Evolutionary conservation across 2,888 invertebrate species (phyloP), one percentile per base, ranked within the genome.

Genomic region (Sturmia bella): DNA sequence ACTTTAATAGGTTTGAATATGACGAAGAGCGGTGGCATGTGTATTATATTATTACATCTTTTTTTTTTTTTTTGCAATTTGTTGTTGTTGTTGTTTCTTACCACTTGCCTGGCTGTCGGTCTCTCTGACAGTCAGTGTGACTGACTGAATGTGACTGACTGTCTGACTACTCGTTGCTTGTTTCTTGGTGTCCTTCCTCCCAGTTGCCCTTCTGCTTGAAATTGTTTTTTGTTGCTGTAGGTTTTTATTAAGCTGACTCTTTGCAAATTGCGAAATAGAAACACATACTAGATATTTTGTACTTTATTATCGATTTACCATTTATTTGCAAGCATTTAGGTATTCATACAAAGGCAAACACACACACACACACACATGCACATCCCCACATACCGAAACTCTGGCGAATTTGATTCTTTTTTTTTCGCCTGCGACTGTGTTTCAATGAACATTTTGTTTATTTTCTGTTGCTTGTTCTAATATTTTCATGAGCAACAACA

Each of bases 241-340:
- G 50, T 52, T 39, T 43, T 52, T 50, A 17, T 50, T 48, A 39
- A 41, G 70, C 75, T 75, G 70, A 75, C 43, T n/a, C n/a, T 80
- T 80, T 75, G 80, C 80, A 70, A 52, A 77, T 69, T 12, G 54
- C n/a, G 2, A 32, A 76, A 76, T 37, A 43, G 12, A 76, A 45
- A 54, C 43, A 27, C 27, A 27, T 27, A 27, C 27, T 27, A 27
- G 3, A 6, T 27, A 66, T 66, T 66, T 52, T 57, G 19, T 57
- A 41, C 48, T 75, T 79, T 56, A 52, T 68, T 80, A 80, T 80
- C 72, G 80, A 80, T 80, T 80, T 66, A 45, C 52, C 66, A 80
- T 80, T 80, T 75, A 69, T 69, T 70, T 69, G 69, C 63, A 57
- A 52, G 21, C 70, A 80, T 80, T 75, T 54, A 70, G 66, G 64